Conservation (phyloP, 2,888 invertebrate species). For the Drosophila subquinaria region DNA sequence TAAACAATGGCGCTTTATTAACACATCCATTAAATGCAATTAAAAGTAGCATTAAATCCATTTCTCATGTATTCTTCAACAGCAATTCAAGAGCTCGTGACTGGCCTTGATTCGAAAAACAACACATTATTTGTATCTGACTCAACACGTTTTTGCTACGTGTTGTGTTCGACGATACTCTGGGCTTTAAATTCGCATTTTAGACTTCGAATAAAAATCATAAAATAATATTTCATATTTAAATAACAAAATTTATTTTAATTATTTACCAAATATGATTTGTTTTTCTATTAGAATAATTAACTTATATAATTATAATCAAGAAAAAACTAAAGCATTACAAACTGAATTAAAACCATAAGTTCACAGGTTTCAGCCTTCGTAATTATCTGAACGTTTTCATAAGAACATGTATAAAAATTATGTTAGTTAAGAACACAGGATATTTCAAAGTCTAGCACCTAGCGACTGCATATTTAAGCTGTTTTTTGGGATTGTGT, state of each 20-base stretch:
- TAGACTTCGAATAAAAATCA: too few relatives aligned
- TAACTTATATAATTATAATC: too few relatives aligned
- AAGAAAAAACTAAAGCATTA: too few relatives aligned
- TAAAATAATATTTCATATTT: too few relatives aligned
- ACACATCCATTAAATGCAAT: constrained; percentile 44
- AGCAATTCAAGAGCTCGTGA: constrained; percentile 14
- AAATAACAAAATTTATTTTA: too few relatives aligned
- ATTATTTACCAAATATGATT: too few relatives aligned
- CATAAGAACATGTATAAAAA: background rate
- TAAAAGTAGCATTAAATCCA: constrained; percentile 38
- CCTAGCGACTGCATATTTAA: too few relatives aligned
- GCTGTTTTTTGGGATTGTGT: constrained; percentile 2
- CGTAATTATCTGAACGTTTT: too few relatives aligned
- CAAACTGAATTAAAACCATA: too few relatives aligned
- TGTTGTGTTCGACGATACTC: background rate
- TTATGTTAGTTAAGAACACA: background rate
- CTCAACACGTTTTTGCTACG: constrained; percentile 2
- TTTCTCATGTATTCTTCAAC: constrained; percentile 26
- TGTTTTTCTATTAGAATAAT: too few relatives aligned
- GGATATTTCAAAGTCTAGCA: background rate
- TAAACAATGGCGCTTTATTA: constrained; percentile 34
- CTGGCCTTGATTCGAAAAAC: constrained; percentile 12
- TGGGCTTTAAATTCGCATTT: too few relatives aligned
- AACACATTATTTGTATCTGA: constrained; percentile 9
- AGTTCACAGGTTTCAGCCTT: too few relatives aligned